Conservation (phyloP, 2,113 vertebrate genomes). For the Ranitomeya variabilis region DNA sequence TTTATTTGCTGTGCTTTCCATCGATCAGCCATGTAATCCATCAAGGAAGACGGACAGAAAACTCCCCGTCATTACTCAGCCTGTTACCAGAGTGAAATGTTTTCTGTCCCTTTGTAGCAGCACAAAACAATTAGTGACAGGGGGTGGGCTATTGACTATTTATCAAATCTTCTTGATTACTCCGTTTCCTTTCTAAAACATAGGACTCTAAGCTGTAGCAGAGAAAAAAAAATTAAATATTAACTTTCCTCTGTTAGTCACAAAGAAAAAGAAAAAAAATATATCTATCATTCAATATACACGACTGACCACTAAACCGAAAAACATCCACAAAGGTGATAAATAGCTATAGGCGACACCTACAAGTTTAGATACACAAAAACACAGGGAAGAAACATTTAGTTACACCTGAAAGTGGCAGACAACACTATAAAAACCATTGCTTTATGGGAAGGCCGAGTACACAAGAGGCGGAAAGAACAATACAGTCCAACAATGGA, state of each 20-base stretch:
- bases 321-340: background rate
- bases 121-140: constrained; percentile 72
- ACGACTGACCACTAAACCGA: background rate
- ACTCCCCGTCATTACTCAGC: constrained; percentile 68
- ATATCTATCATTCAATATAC: constrained; percentile 23
- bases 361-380: background rate
- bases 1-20: constrained; percentile 67
- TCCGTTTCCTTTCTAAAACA: constrained; percentile 65
- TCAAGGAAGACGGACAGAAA: constrained; percentile 70
- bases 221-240: constrained; percentile 42
- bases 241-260: constrained; percentile 42
- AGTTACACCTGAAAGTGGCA: background rate
- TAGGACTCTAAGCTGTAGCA: constrained; percentile 47
- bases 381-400: background rate
- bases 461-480: no score
- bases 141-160: constrained; percentile 74
- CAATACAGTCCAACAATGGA: no score
- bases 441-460: no score
- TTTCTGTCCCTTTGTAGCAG: constrained; percentile 67
- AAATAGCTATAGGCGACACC: background rate
- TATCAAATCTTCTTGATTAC: constrained; percentile 71
- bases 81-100: constrained; percentile 63
- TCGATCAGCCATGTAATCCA: constrained; percentile 72
- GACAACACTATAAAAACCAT: background rate
- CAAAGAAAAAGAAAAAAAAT: constrained; percentile 5